Evolutionary conservation across 2,797 vertebrate genomes (phyloP).

Genomic region (Coilia nasus): DNA sequence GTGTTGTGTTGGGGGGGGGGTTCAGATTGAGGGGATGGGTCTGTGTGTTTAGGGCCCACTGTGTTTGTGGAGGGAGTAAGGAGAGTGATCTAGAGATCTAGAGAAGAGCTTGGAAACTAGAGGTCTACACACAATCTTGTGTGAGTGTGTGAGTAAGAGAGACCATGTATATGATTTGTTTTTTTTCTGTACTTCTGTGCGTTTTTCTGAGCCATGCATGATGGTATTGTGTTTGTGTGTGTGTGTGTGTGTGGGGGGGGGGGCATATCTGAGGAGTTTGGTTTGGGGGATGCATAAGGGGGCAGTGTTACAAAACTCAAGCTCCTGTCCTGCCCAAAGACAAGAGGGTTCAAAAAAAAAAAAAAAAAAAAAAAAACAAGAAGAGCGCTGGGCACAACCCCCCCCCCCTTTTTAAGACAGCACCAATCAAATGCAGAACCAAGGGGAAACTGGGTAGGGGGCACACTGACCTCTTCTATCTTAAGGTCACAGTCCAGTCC

Average conservation of each 20-base stretch:
- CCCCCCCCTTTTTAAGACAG: conserved; percentile 69
- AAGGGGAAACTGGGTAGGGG: not conserved
- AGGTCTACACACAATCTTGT: not conserved
- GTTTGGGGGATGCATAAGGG: not conserved
- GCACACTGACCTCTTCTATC: conserved; percentile 59
- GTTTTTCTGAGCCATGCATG: not conserved
- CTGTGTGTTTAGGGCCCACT: not conserved
- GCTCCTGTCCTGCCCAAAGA: not conserved
- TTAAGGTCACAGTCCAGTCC: conserved; percentile 75
- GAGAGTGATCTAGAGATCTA: not conserved
- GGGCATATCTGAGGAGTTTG: conserved; percentile 54
- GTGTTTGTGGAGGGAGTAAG: not conserved
- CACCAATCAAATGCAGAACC: conserved; percentile 70
- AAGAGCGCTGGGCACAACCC: conserved; percentile 24
- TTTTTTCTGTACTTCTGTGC: not conserved
- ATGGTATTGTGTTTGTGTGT: conserved; percentile 49
- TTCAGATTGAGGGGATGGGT: not conserved
- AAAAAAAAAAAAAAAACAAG: conserved; percentile 44
- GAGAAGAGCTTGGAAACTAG: conserved; percentile 3
- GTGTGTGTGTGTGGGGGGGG: conserved; percentile 57
- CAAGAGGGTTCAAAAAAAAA: not conserved
- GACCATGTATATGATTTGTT: not conserved
- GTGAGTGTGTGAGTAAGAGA: not conserved
- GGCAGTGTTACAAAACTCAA: not conserved
- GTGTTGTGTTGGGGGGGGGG: not conserved